These are phyloP conservation scores for Ochlodes sylvanus DNA, from an alignment of 2,888 invertebrate species.

Conservation along the genomic window DNA sequence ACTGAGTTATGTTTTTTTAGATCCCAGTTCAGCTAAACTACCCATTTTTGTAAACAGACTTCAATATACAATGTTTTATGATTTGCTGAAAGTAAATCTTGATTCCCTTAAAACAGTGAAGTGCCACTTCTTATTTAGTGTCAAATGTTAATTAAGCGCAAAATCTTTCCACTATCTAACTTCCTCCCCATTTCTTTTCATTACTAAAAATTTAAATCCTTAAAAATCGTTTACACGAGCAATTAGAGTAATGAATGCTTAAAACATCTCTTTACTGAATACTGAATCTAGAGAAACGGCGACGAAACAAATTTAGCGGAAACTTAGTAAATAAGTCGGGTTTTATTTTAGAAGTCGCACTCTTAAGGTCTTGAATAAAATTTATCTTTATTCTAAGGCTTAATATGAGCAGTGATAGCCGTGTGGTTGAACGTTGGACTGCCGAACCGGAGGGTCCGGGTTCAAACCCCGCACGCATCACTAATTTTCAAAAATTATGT, in stretches of 20 bases:
- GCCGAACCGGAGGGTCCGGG: too few species aligned
- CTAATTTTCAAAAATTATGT: too few species aligned
- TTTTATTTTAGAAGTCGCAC: conserved; percentile 11
- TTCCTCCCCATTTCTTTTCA: not conserved
- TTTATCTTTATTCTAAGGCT: conserved; percentile 1
- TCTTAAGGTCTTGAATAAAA: conserved; percentile 11
- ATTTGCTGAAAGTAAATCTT: too few species aligned
- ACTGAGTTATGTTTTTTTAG: too few species aligned
- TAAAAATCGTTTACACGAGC: conserved; percentile 12
- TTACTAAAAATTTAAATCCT: conserved; percentile 10
- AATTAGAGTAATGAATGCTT: conserved; percentile 8
- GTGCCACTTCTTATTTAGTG: not conserved
- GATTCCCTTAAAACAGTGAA: not conserved
- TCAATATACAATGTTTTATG: too few species aligned
- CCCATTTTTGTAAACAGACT: too few species aligned
- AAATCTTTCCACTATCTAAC: not conserved
- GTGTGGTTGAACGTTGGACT: too few species aligned
- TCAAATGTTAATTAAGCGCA: not conserved
- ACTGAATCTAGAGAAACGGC: conserved; percentile 3
- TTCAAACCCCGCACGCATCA: too few species aligned
- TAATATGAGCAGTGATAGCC: too few species aligned
- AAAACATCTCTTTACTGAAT: conserved; percentile 14
- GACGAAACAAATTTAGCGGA: conserved; percentile 24
- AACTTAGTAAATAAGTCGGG: conserved; percentile 8
- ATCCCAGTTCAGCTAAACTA: too few species aligned